Evolutionary conservation across 92 coral and sea anemone genomes (phyloP), one percentile per base, ranked within the genome.

Genomic region (Phenganax subtilis): DNA sequence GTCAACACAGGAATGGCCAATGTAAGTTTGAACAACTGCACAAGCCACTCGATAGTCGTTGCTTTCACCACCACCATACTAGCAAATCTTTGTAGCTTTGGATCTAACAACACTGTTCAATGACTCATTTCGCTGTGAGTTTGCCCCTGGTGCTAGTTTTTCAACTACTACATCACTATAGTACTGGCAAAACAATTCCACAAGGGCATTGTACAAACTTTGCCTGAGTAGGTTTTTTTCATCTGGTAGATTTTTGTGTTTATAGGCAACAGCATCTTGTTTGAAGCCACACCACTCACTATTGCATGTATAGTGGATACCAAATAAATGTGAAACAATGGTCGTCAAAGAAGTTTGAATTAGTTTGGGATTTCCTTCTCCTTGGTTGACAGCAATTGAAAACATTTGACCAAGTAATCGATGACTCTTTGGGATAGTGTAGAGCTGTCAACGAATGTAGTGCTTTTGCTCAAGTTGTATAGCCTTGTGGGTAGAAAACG

Each of bases 261-360:
- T 75, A 31, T 75, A 75, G 20, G 0, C 10, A 9, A 29, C 6
- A 8, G 64, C 68, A 56, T 75, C 67, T 75, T 75, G 64, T 17
- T 75, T 75, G 51, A 27, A 75, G 20, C 80, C 58, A 57, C 80
- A 75, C 80, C 80, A 75, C 51, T 17, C 57, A 17, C 17, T 4
- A 75, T n/a, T 55, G 17, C 80, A 75, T 17, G 29, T 6, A 25
- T 3, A 4, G 57, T 84, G 87, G 76, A 62, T 54, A 0, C 76
- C 87, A 76, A 84, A 84, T 51, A 78, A 75, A 54, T 84, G 87
- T 31, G 83, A 83, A 12, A 84, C 78, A 55, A 84, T 84, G 31
- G 55, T 0, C 68, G 76, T 61, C 51, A 83, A 15, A 30, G 87
- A 71, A 4, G 15, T 30, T 37, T 51, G 68, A 25, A 75, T 61